These are phyloP conservation scores for Macrophya annulata DNA, from an alignment of 2,888 invertebrate genomes.

Conservation along the genomic window DNA sequence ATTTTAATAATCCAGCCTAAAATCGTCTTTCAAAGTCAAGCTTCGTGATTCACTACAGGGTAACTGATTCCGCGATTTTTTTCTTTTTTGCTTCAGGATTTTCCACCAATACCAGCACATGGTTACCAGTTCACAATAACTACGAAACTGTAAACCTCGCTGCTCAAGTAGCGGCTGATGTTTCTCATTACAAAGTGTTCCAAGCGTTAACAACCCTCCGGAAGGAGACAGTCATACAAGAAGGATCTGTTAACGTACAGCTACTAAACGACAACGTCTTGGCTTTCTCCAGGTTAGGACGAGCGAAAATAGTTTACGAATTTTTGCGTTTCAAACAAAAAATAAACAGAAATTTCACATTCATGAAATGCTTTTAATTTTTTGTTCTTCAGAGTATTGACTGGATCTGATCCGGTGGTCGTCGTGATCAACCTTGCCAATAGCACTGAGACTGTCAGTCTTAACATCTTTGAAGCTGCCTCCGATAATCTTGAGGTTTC, in stretches of 20 bases:
- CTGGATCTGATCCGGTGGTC: conserved; percentile 73
- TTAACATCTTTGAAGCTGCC: conserved; percentile 81
- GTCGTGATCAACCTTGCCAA: conserved; percentile 83
- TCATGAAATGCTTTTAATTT: background rate
- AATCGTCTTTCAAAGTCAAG: background rate
- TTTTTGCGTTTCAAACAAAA: background rate
- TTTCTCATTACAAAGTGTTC: conserved; percentile 85
- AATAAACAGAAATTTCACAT: background rate
- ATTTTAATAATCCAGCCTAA: background rate
- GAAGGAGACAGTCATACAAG: conserved; percentile 80
- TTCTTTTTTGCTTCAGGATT: conserved; percentile 80
- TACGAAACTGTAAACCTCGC: conserved; percentile 83
- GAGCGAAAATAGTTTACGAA: background rate
- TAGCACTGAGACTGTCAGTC: conserved; percentile 81
- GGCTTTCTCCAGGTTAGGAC: conserved; percentile 68
- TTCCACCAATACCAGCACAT: conserved; percentile 82
- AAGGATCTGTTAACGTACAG: conserved; percentile 82
- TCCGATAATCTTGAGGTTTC: conserved; percentile 80
- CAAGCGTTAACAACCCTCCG: conserved; percentile 82
- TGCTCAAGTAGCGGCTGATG: conserved; percentile 78
- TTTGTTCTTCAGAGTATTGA: conserved; percentile 76
- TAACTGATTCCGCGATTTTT: background rate
- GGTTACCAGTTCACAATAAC: conserved; percentile 87
- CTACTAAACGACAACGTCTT: conserved; percentile 82
- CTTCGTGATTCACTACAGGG: background rate